These are phyloP conservation scores for Glaucidium brasilianum DNA, from an alignment of 2,113 vertebrate species.

Conservation along the genomic window DNA sequence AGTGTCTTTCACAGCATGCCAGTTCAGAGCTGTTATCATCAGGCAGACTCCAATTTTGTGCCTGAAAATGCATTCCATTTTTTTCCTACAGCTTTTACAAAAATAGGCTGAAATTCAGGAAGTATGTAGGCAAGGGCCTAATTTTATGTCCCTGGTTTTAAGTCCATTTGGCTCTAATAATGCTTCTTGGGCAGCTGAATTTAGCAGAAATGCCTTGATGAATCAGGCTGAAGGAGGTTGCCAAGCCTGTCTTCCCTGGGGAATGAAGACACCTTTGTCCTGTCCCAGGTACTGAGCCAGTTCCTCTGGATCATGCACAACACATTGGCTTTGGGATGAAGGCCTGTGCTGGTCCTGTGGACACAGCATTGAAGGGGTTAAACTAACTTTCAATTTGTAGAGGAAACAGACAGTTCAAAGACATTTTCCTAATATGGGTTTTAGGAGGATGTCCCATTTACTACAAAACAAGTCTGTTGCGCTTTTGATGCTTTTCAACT, in stretches of 20 bases:
- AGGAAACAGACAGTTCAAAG: background rate
- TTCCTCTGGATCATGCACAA: background rate
- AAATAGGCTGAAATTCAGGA: background rate
- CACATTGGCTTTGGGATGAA: background rate
- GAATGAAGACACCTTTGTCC: background rate
- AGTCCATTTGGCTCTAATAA: background rate
- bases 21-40: constrained; percentile 22
- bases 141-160: background rate
- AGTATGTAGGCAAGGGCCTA: background rate
- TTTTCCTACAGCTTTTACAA: constrained; percentile 11
- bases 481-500: constrained; percentile 10
- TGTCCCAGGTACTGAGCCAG: background rate
- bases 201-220: background rate
- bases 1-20: constrained; percentile 35
- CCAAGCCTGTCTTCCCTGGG: background rate
- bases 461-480: background rate
- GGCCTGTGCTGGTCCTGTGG: background rate
- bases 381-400: background rate
- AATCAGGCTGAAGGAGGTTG: background rate
- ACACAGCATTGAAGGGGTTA: background rate
- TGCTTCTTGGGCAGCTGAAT: background rate
- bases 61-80: constrained; percentile 27
- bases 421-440: background rate
- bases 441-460: background rate
- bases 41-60: constrained; percentile 19